Evolutionary conservation across 2,888 invertebrate species (phyloP), one percentile per base, ranked within the genome.

Genomic region (Scaptomyza flava): DNA sequence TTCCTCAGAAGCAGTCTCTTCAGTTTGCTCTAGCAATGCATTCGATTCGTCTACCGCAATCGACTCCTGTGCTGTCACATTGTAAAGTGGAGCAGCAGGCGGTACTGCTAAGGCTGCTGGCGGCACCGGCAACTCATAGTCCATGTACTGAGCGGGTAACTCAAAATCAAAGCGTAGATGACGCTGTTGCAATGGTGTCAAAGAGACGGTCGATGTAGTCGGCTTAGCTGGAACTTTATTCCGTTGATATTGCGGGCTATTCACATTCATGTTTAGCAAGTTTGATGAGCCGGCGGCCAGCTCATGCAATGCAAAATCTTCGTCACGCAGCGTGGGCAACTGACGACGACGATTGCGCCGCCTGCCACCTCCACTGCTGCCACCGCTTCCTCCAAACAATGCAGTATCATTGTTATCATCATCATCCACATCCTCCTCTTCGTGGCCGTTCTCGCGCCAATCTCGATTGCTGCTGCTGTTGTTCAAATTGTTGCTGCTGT

Each of bases 1-100:
- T 60, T 92, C 92, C 34, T 91, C 91, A 1, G 92, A 91, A 2
- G 91, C 90, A 0, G 90, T 89, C 34, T 90, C 90, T 58, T 90
- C 90, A 1, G 86, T 66, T 46, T 72, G 75, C 30, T 87, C 89
- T 51, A 76, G 3, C 17, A 51, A 47, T 4, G 67, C 57, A 51
- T 82, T 88, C 0, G 82, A 78, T 12, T 89, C 81, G 50, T 90
- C 84, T 5, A 51, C 66, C 20, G 69, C 54, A 3, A n/a, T 58
- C 1, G 74, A 45, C 51, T 75, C 76, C 57, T 60, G 47, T 6
- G 46, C 33, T 8, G 54, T 68, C 30, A 81, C 68, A 76, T 83
- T 87, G 61, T 75, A 81, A 2, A 68, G 59, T 0, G 70, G 75
- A 23, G 68, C 74, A 50, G 23, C 34, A 14, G 47, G 23, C 9